Percentiles rank a stretch among this genome's conserved stretches.
Evolutionary conservation across 2,797 vertebrate species (phyloP).

Genomic region (Rhincodon typus): DNA sequence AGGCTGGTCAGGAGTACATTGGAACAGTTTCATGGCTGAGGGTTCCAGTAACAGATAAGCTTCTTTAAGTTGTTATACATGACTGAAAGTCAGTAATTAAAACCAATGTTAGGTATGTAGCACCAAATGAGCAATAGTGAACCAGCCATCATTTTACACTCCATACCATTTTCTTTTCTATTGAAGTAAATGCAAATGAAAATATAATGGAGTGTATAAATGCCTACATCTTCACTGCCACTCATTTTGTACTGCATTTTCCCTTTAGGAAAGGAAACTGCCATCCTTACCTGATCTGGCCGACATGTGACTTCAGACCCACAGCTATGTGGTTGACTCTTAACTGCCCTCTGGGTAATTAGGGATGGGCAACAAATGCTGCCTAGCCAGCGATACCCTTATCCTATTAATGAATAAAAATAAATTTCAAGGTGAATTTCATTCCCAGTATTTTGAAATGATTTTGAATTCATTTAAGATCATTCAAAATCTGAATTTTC

Average conservation of each 20-base stretch:
- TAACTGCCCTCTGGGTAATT: too few relatives aligned
- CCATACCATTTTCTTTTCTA: neutral
- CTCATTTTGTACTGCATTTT: neutral
- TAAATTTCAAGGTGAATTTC: neutral
- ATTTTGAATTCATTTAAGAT: neutral
- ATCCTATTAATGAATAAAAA: too few relatives aligned
- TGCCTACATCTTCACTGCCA: neutral
- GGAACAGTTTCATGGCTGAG: neutral
- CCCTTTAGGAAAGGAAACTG: too few relatives aligned
- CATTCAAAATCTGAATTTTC: neutral
- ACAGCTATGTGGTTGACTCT: too few relatives aligned
- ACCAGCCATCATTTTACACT: neutral
- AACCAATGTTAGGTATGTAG: neutral
- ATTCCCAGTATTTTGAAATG: neutral
- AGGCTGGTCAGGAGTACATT: neutral
- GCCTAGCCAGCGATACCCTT: too few relatives aligned
- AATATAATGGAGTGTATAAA: too few relatives aligned
- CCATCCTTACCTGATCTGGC: too few relatives aligned
- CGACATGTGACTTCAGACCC: too few relatives aligned
- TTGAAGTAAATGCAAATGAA: neutral
- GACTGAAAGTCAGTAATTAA: neutral
- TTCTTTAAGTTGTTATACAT: neutral
- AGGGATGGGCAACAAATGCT: too few relatives aligned
- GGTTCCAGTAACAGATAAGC: neutral
- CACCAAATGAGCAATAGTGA: neutral